Percentiles rank a stretch among this genome's conserved stretches.
Evolutionary conservation across 2,113 vertebrate genomes (phyloP).

Genomic region (Hypomesus transpacificus): DNA sequence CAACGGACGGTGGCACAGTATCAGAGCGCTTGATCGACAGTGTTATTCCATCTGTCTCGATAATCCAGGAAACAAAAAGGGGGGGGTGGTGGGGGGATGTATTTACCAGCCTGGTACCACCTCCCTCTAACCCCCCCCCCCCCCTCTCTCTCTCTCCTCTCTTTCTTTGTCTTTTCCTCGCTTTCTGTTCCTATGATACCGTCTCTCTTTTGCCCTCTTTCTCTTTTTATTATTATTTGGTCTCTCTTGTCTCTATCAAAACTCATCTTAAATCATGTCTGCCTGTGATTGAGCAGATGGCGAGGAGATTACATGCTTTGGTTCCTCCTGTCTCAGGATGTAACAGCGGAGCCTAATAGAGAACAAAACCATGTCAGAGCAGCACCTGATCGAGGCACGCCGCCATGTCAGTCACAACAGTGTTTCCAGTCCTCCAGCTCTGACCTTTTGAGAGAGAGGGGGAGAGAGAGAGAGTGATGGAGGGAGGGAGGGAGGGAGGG

Average conservation of each 20-base stretch:
- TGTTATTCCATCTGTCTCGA: slow-evolving; percentile 24
- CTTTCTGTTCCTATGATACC: background rate
- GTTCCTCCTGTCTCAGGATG: slow-evolving; percentile 3
- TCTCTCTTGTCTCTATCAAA: background rate
- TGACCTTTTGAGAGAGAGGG: background rate
- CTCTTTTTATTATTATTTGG: background rate
- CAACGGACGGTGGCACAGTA: slow-evolving; percentile 2
- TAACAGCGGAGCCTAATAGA: slow-evolving; percentile 2
- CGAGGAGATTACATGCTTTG: background rate
- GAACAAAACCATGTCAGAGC: slow-evolving; percentile 2
- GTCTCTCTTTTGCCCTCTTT: background rate
- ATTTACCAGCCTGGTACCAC: background rate
- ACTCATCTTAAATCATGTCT: slow-evolving; percentile 25
- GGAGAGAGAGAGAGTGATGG: background rate
- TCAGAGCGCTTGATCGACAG: slow-evolving; percentile 21
- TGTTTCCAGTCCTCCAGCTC: background rate
- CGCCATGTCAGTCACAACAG: background rate
- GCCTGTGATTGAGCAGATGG: slow-evolving; percentile 26
- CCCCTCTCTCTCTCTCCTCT: background rate
- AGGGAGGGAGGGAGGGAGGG: background rate
- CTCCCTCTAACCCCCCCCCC: background rate
- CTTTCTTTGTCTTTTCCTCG: background rate
- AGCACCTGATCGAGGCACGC: background rate
- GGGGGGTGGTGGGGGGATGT: background rate
- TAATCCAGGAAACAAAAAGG: slow-evolving; percentile 18